Evolutionary conservation across 2,113 vertebrate species (phyloP).

Genomic region (Lampris incognitus): DNA sequence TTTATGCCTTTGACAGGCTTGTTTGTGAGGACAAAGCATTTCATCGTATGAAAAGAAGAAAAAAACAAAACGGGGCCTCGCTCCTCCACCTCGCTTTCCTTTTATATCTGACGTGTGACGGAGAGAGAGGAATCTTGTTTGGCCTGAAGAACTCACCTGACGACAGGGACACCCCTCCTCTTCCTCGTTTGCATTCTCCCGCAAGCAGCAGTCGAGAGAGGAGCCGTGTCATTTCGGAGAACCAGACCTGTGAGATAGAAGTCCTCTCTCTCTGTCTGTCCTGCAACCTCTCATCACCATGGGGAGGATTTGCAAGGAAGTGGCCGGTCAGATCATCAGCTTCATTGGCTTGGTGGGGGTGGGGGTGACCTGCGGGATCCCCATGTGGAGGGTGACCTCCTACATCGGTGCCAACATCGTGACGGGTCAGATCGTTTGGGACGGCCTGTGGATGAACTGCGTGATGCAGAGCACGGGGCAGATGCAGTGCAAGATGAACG

Average conservation of each 20-base stretch:
- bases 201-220: constrained; percentile 31
- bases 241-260: constrained; percentile 10
- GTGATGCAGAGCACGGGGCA: constrained; percentile 96
- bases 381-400: constrained; percentile 91
- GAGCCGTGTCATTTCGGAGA: constrained; percentile 24
- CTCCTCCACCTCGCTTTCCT: constrained; percentile 35
- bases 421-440: constrained; percentile 86
- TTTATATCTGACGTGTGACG: neutral
- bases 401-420: constrained; percentile 91
- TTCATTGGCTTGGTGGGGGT: constrained; percentile 87
- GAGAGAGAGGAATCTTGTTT: constrained; percentile 69
- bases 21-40: neutral
- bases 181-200: constrained; percentile 35
- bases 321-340: constrained; percentile 86
- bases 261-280: constrained; percentile 4
- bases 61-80: constrained; percentile 15
- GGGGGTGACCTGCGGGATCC: constrained; percentile 86
- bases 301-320: constrained; percentile 81
- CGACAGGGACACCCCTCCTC: constrained; percentile 47
- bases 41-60: constrained; percentile 15
- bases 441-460: constrained; percentile 97
- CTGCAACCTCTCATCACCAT: constrained; percentile 63
- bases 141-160: constrained; percentile 62
- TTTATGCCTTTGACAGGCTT: constrained; percentile 27
- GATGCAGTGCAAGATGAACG: constrained; percentile 88